Evolutionary conservation across 2,888 invertebrate species (phyloP).

Genomic region (Andrena flavipes): DNA sequence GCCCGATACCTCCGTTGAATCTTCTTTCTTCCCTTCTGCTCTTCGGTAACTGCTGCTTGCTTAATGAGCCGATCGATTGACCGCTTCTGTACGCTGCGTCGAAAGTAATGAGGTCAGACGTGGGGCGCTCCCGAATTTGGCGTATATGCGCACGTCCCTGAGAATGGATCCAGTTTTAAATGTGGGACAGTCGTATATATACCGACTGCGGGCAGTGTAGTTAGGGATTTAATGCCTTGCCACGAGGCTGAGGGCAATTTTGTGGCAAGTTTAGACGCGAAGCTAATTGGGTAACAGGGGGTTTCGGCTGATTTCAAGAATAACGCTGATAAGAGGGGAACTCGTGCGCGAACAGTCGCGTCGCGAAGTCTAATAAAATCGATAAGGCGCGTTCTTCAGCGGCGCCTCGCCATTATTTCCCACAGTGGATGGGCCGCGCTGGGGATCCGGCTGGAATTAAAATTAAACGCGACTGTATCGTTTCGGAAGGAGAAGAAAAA

Average conservation of each 20-base stretch:
- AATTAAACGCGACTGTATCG: slow-evolving; percentile 21
- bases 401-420: slow-evolving; percentile 7
- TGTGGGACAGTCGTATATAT: too few species aligned
- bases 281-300: too few species aligned
- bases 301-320: neutral
- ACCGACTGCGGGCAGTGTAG: too few species aligned
- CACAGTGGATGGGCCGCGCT: neutral
- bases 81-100: neutral
- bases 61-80: neutral
- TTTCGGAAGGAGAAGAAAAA: slow-evolving; percentile 1
- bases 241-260: too few species aligned
- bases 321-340: neutral
- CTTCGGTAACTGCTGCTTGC: neutral
- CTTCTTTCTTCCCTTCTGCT: slow-evolving; percentile 9
- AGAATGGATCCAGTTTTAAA: too few species aligned
- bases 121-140: neutral
- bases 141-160: too few species aligned
- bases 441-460: neutral
- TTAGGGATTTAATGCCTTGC: too few species aligned
- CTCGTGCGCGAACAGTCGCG: neutral
- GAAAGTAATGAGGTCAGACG: slow-evolving; percentile 8
- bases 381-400: neutral
- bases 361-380: slow-evolving; percentile 24
- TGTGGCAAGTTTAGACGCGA: too few species aligned
- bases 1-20: slow-evolving; percentile 10